phyloP scores from a whole-genome alignment of 2,888 invertebrate genomes.

The Abrostola tripartita region DNA sequence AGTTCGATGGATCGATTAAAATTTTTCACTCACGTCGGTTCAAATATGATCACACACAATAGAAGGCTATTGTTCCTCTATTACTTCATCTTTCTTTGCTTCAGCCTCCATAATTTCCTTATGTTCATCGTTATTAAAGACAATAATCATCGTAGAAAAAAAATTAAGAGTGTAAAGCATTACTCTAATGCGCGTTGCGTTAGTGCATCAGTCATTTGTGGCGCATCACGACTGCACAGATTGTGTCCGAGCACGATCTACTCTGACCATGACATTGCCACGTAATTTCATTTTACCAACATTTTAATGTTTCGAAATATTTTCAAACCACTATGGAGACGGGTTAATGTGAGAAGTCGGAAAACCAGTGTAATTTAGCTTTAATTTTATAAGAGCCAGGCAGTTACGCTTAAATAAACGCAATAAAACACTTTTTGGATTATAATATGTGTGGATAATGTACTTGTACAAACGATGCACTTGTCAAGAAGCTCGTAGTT shows the following conservation, averaged over 20 bases:
- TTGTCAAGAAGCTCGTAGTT: slow-evolving; percentile 18
- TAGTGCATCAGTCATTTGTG: slow-evolving; percentile 73
- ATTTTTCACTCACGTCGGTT: slow-evolving; percentile 38
- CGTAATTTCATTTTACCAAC: slow-evolving; percentile 71
- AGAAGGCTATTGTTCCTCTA: slow-evolving; percentile 45
- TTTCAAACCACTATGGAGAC: slow-evolving; percentile 21
- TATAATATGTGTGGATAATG: slow-evolving; percentile 8
- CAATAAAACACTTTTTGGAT: slow-evolving; percentile 16
- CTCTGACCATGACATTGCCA: slow-evolving; percentile 83
- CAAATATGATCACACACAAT: slow-evolving; percentile 48
- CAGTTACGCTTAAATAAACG: slow-evolving; percentile 1
- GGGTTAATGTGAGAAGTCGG: slow-evolving; percentile 26
- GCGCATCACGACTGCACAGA: slow-evolving; percentile 77
- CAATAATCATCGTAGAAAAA: slow-evolving; percentile 73
- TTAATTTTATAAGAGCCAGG: slow-evolving; percentile 4
- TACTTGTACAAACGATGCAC: slow-evolving; percentile 19
- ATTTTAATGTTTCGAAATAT: slow-evolving; percentile 47
- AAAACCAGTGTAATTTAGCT: slow-evolving; percentile 13
- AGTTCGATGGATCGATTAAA: slow-evolving; percentile 34
- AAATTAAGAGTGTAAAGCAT: slow-evolving; percentile 71
- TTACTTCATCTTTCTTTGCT: slow-evolving; percentile 61
- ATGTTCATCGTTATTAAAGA: slow-evolving; percentile 74
- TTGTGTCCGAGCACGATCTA: slow-evolving; percentile 71
- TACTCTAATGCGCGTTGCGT: slow-evolving; percentile 78
- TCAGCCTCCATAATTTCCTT: slow-evolving; percentile 65